Evolutionary conservation across 2,888 invertebrate species (phyloP).

Genomic region (Syritta pipiens): DNA sequence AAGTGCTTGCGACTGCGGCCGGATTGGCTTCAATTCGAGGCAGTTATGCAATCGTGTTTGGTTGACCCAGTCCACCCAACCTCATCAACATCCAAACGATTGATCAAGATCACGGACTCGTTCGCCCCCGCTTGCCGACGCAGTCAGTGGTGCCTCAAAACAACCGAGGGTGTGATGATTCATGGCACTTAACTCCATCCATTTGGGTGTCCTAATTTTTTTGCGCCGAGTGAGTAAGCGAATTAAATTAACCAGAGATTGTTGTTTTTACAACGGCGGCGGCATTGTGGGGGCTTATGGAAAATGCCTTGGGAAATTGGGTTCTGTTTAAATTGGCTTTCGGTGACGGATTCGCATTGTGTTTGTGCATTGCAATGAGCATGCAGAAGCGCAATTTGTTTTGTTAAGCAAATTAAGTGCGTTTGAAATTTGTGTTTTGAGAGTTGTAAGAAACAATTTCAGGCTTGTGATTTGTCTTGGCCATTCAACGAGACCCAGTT

Average conservation of each 20-base stretch:
- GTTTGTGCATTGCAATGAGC: slow-evolving; percentile 32
- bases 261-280: background rate
- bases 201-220: slow-evolving; percentile 34
- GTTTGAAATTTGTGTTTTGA: background rate
- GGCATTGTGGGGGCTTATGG: slow-evolving; percentile 21
- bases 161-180: slow-evolving; percentile 7
- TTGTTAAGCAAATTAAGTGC: slow-evolving; percentile 31
- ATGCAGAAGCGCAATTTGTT: slow-evolving; percentile 45
- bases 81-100: slow-evolving; percentile 21
- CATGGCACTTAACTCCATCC: slow-evolving; percentile 31
- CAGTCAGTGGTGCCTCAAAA: background rate
- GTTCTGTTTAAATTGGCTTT: slow-evolving; percentile 39
- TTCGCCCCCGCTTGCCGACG: background rate
- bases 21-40: slow-evolving; percentile 2
- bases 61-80: slow-evolving; percentile 39
- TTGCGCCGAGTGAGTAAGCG: slow-evolving; percentile 33
- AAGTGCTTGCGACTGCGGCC: slow-evolving; percentile 14
- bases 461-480: slow-evolving; percentile 2
- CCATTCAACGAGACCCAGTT: slow-evolving; percentile 22
- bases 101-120: slow-evolving; percentile 41
- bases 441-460: background rate
- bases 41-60: slow-evolving; percentile 20
- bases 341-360: background rate
- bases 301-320: slow-evolving; percentile 22
- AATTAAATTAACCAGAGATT: slow-evolving; percentile 25